Evolutionary conservation across 2,888 invertebrate species (phyloP).

Genomic region (Steromphala cineraria): DNA sequence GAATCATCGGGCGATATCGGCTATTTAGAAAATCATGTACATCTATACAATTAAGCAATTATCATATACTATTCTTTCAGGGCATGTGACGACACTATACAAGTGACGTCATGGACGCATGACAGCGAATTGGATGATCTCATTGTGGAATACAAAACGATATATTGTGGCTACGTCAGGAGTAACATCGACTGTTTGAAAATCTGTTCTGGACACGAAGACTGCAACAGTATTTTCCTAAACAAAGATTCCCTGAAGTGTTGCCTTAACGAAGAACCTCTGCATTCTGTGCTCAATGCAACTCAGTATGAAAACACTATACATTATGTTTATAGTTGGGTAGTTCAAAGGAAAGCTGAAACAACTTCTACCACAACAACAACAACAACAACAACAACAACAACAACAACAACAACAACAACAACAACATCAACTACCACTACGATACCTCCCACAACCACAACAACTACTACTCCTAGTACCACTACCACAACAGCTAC

Average conservation of each 20-base stretch:
- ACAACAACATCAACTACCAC: neutral
- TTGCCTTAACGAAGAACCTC: neutral
- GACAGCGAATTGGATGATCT: neutral
- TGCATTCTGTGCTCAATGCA: neutral
- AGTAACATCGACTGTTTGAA: neutral
- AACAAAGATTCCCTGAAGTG: neutral
- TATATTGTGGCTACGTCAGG: neutral
- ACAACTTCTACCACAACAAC: neutral
- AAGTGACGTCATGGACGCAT: neutral
- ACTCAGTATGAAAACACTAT: neutral
- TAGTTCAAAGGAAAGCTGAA: neutral
- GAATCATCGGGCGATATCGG: too few species aligned
- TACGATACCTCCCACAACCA: neutral
- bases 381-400: neutral
- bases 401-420: conserved; percentile 9
- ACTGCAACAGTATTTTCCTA: conserved; percentile 16
- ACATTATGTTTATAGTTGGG: neutral
- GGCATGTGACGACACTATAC: too few species aligned
- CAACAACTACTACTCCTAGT: neutral
- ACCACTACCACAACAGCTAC: conserved; percentile 9
- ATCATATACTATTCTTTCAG: too few species aligned
- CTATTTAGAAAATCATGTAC: too few species aligned
- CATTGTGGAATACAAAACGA: neutral
- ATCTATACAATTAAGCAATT: too few species aligned
- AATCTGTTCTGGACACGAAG: neutral